These are phyloP conservation scores for Archocentrus centrarchus DNA, from an alignment of 2,113 vertebrate species.

Conservation along the genomic window DNA sequence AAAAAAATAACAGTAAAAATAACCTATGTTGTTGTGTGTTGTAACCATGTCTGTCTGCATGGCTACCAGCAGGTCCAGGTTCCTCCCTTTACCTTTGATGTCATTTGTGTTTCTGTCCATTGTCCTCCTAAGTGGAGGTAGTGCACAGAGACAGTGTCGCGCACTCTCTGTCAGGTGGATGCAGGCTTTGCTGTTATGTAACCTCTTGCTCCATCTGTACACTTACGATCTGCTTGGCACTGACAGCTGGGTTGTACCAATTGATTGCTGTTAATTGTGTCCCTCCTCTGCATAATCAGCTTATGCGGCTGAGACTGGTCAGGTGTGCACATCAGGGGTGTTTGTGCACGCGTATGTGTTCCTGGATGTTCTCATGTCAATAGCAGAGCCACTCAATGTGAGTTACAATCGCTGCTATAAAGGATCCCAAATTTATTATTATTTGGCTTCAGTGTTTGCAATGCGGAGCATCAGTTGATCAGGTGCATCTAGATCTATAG, in stretches of 20 bases:
- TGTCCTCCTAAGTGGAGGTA: neutral
- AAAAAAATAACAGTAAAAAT: neutral
- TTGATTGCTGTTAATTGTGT: conserved; percentile 77
- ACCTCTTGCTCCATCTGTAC: conserved; percentile 42
- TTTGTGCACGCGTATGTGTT: neutral
- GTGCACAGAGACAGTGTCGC: neutral
- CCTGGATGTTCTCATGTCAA: neutral
- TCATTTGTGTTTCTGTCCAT: neutral
- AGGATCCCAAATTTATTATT: conserved; percentile 1
- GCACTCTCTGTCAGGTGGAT: conserved; percentile 28
- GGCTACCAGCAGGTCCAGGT: neutral
- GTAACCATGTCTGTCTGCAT: neutral
- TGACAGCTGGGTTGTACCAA: conserved; percentile 61
- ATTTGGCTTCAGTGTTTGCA: neutral
- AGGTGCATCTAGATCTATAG: fast-evolving
- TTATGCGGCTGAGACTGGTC: conserved; percentile 64
- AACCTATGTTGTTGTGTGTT: neutral
- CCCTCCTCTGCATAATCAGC: conserved; percentile 70
- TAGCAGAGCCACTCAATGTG: neutral
- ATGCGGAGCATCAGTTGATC: neutral
- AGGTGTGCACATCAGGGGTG: conserved; percentile 45
- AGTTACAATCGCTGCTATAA: conserved; percentile 29
- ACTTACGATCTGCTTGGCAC: conserved; percentile 38
- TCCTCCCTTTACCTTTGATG: neutral
- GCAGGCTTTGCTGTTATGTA: conserved; percentile 60